Evolutionary conservation across 2,888 invertebrate genomes (phyloP), one percentile per base, ranked within the genome.

Genomic region (Parasteatoda lunata): DNA sequence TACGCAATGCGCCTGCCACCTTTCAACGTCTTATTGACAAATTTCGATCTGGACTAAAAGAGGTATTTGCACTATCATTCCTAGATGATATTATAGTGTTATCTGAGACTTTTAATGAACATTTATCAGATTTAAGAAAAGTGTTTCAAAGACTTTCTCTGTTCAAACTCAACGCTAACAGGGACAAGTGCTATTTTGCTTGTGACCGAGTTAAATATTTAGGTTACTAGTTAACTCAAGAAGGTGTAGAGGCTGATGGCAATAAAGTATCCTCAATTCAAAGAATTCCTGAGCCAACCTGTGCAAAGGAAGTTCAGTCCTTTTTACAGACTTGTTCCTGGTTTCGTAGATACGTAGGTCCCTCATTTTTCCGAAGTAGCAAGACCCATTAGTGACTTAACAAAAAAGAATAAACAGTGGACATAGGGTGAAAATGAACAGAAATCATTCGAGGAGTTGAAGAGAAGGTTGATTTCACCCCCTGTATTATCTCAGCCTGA

Each of bases 301-400:
- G 45, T n/a, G 75, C 49, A n/a, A 75, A 75, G 11, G 47, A 75
- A 54, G 7, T 75, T 30, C 54, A 75, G n/a, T 75, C 75, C 11
- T n/a, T n/a, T n/a, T n/a, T n/a, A n/a, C n/a, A n/a, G n/a, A n/a
- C n/a, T n/a, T n/a, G n/a, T n/a, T n/a, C 71, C 5, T 71, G 71
- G 52, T 75, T 48, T 15, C 45, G 75, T 4, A 75, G 54, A 75
- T 73, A 47, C 30, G 59, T 73, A n/a, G n/a, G n/a, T n/a, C 9
- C 73, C 54, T 4, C n/a, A 54, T 54, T 73, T 73, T 73, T 51
- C 75, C 9, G 54, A 51, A 30, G 49, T 75, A n/a, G 45, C 75
- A 15, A 75, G 75, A 13, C 54, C 3, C 11, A 4, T 75, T 30
- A 75, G 75, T 59, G 49, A 75, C 59, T 49, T 75, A 76, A 76